A percentile compares a stretch with the other conserved stretches of the same genome.
These are phyloP conservation scores for Cantharis nigra DNA, from an alignment of 2,888 invertebrate species.

Conservation along the genomic window DNA sequence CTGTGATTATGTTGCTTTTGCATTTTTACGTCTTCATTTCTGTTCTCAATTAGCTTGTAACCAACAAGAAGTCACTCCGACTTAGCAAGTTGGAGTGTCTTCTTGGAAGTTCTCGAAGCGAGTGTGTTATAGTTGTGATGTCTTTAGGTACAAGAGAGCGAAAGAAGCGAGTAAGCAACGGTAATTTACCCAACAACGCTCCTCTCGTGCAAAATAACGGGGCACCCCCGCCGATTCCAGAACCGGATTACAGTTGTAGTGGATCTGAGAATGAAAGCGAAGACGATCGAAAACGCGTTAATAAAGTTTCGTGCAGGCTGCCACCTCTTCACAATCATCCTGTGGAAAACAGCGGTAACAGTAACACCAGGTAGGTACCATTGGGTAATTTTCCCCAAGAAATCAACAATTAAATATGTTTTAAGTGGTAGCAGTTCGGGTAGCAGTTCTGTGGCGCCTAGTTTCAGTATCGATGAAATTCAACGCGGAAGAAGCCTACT, in stretches of 20 bases:
- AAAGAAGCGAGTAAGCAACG: slow-evolving; percentile 51
- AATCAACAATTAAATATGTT: slow-evolving; percentile 34
- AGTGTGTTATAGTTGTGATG: not conserved
- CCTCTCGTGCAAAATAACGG: slow-evolving; percentile 33
- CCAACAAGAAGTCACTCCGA: not conserved
- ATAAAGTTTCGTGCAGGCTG: slow-evolving; percentile 56
- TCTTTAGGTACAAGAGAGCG: slow-evolving; percentile 50
- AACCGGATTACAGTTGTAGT: slow-evolving; percentile 89
- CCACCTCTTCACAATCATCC: slow-evolving; percentile 53
- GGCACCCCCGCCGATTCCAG: slow-evolving; percentile 80
- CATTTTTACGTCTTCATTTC: not conserved
- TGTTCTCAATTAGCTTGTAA: not conserved
- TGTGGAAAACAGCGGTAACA: slow-evolving; percentile 75
- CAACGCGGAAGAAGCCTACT: slow-evolving; percentile 84
- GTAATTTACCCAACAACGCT: slow-evolving; percentile 52
- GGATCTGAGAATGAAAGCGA: slow-evolving; percentile 73
- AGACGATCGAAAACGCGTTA: slow-evolving; percentile 60
- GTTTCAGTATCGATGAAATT: slow-evolving; percentile 87
- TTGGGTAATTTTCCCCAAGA: not conserved
- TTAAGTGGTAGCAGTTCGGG: slow-evolving; percentile 72
- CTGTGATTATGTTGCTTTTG: not conserved
- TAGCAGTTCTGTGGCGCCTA: slow-evolving; percentile 79
- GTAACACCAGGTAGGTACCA: slow-evolving; percentile 67
- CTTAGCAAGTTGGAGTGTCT: not conserved
- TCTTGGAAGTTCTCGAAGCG: not conserved